Conservation (phyloP, 2,888 invertebrate species). For the Trichogramma evanescens region DNA sequence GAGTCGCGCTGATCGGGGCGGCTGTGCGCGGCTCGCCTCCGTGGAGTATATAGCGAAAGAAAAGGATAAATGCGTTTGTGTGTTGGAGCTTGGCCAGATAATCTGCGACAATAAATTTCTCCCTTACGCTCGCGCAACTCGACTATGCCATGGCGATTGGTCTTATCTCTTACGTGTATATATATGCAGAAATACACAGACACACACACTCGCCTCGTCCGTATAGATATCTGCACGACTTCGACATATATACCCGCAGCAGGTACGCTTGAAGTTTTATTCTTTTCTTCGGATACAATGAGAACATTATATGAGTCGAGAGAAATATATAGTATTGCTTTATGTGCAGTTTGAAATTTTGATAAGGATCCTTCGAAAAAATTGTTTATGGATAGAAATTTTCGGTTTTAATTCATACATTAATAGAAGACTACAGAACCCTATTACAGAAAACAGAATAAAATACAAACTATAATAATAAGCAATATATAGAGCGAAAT, state of each 20-base stretch:
- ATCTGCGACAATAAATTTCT: constrained; percentile 45
- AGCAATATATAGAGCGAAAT: too few species aligned
- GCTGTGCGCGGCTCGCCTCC: background rate
- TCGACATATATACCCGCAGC: too few species aligned
- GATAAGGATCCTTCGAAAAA: too few species aligned
- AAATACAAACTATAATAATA: too few species aligned
- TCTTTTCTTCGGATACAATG: constrained; percentile 4
- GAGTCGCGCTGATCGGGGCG: background rate
- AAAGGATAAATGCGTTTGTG: constrained; percentile 26
- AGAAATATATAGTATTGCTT: background rate
- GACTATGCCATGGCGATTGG: constrained; percentile 39
- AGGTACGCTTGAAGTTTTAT: too few species aligned
- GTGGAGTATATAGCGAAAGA: constrained; percentile 26
- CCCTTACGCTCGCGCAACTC: constrained; percentile 32
- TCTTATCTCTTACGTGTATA: constrained; percentile 37
- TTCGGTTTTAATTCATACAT: too few species aligned
- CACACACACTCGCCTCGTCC: background rate
- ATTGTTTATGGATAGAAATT: too few species aligned
- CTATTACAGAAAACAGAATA: too few species aligned
- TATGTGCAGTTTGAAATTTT: too few species aligned
- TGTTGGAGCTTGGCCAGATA: constrained; percentile 44
- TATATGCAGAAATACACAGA: constrained; percentile 16
- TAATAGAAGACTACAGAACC: too few species aligned
- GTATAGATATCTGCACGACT: too few species aligned
- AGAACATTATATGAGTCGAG: constrained; percentile 5